Evolutionary conservation across 2,888 invertebrate genomes (phyloP).

Genomic region (Drosophila mettleri): DNA sequence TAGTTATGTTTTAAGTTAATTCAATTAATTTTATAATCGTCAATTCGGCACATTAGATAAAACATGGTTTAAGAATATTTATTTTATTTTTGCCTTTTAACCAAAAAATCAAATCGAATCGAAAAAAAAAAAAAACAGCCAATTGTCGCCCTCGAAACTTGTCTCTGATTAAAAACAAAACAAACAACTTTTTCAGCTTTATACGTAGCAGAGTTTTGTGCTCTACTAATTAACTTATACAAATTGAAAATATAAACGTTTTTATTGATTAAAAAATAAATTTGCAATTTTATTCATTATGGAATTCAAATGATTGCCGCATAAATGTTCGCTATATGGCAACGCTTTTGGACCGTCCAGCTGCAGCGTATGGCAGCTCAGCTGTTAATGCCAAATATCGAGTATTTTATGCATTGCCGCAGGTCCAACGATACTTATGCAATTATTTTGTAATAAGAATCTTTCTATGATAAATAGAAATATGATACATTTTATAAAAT

Average conservation of each 20-base stretch:
- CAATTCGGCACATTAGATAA: conserved; percentile 52
- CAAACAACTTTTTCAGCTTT: conserved; percentile 36
- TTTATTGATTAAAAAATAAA: conserved; percentile 60
- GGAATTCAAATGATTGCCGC: conserved; percentile 28
- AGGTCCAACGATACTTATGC: background rate
- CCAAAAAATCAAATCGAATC: conserved; percentile 3
- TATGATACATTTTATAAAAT: too few species aligned
- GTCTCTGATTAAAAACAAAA: conserved; percentile 12
- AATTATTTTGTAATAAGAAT: background rate
- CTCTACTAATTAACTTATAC: conserved; percentile 47
- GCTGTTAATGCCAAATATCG: conserved; percentile 29
- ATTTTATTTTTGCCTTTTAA: conserved; percentile 13
- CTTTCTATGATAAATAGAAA: background rate
- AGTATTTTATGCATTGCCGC: conserved; percentile 9
- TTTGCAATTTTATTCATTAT: background rate
- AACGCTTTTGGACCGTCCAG: conserved; percentile 6
- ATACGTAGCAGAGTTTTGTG: conserved; percentile 46
- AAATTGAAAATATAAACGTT: conserved; percentile 75
- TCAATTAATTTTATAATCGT: conserved; percentile 14
- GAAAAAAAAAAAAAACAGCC: conserved; percentile 16
- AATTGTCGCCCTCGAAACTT: conserved; percentile 38
- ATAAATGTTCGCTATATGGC: conserved; percentile 11
- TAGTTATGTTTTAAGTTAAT: conserved; percentile 57
- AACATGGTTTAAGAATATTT: conserved; percentile 38
- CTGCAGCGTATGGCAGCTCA: conserved; percentile 31